Evolutionary conservation across 2,797 vertebrate genomes (phyloP), one percentile per base, ranked within the genome.

Genomic region (Pseudotriccus pelzelni): DNA sequence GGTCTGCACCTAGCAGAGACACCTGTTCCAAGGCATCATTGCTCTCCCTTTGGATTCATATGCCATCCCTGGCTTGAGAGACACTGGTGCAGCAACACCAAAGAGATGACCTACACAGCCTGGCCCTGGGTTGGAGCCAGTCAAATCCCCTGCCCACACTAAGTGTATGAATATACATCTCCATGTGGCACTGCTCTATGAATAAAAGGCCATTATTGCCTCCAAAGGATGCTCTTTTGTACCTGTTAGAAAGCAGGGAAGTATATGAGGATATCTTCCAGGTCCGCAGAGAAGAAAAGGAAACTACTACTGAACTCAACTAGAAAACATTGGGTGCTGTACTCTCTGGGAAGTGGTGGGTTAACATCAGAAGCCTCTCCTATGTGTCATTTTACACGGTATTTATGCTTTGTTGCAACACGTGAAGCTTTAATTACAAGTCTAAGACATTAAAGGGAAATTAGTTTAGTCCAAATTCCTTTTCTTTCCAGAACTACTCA

Each of bases 401-500:
- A 58, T 82, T 92, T 92, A 44, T 62, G 58, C 36, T 81, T 84
- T 77, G 66, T 69, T 68, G 89, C 58, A 66, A 78, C 20, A 74
- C 0, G 1, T 78, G 43, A 84, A 73, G 63, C 36, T 93, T 92
- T 81, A 95, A 89, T 75, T 86, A 91, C 53, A 93, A 55, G 53
- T 75, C 37, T 37, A 83, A 53, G 18, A 64, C 30, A 53, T 89
- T 86, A 77, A 84, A 93, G 74, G 52, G 77, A 93, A 94, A 93
- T 95, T 55, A 75, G 49, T 89, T 84, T 47, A 58, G 78, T 85
- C 77, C n/a, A 84, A 95, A 92, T 25, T 72, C 16, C 77, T 94
- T 95, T 94, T 87, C 53, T 87, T 93, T 89, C 82, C 82, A 94
- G 58, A 87, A 93, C 79, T 58, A 93, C 60, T 93, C 13, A 91